Evolutionary conservation across 1,140 invertebrate genomes (phyloP).

Genomic region (Euura lappo): DNA sequence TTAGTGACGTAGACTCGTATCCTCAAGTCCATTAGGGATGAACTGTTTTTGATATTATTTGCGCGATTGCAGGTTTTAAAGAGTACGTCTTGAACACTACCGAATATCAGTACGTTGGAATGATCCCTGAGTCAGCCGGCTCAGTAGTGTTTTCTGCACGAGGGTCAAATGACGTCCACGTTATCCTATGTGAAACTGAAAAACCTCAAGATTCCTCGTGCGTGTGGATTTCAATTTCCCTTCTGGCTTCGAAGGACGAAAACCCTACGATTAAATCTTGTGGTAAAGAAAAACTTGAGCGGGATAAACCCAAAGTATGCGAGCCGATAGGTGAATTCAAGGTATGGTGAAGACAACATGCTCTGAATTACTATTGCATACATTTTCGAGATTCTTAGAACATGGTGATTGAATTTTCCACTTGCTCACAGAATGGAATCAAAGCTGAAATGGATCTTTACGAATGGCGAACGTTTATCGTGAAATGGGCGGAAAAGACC

Average conservation of each 20-base stretch:
- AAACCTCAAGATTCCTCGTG: not conserved
- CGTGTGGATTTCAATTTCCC: not conserved
- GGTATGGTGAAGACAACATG: not conserved
- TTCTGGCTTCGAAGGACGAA: no score
- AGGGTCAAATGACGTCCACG: not conserved
- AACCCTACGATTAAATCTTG: no score
- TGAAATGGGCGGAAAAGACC: conserved; percentile 30
- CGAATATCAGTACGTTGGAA: not conserved
- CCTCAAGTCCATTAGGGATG: not conserved
- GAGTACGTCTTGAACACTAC: not conserved
- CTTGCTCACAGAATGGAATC: conserved; percentile 1
- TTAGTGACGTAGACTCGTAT: not conserved
- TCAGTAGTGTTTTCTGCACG: not conserved
- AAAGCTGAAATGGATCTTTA: not conserved
- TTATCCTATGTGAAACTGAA: not conserved
- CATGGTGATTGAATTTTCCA: conserved; percentile 7
- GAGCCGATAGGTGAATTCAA: no score
- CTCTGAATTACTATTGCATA: not conserved
- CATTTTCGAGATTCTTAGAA: no score
- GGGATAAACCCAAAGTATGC: no score
- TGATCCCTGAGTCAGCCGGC: not conserved
- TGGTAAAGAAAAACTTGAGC: no score
- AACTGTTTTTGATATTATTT: no score
- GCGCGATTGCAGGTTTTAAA: not conserved
- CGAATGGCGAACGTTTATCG: conserved; percentile 33